Conservation (phyloP, 2,888 invertebrate species). For the Drosophila tripunctata region DNA sequence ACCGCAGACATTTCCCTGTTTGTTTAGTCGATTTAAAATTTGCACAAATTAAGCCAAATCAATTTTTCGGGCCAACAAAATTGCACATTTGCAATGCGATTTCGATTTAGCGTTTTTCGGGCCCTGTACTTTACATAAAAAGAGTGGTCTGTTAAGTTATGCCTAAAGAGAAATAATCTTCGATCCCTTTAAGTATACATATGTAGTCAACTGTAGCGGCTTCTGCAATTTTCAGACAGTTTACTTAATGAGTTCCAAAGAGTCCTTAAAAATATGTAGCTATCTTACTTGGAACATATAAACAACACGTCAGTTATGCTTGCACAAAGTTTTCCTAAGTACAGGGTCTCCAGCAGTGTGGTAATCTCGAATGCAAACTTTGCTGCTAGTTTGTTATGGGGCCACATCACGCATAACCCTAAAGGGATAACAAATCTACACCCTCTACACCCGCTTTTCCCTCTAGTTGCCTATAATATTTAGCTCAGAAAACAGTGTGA, state of each 20-base stretch:
- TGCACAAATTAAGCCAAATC: slow-evolving; percentile 75
- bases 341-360: not conserved
- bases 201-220: too few species aligned
- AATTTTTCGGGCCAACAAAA: slow-evolving; percentile 62
- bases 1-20: not conserved
- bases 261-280: too few species aligned
- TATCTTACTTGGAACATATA: too few species aligned
- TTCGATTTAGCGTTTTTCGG: slow-evolving; percentile 18
- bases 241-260: too few species aligned
- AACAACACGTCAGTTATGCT: too few species aligned
- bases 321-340: not conserved
- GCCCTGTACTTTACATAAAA: not conserved
- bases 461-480: not conserved
- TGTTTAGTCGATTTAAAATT: slow-evolving; percentile 63
- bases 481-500: slow-evolving; percentile 47
- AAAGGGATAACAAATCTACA: slow-evolving; percentile 33
- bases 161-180: too few species aligned
- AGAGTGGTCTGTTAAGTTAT: too few species aligned
- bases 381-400: slow-evolving; percentile 37
- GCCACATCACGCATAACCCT: slow-evolving; percentile 43
- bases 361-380: not conserved
- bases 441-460: not conserved
- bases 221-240: too few species aligned
- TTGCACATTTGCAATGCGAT: slow-evolving; percentile 55
- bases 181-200: too few species aligned